A percentile compares a stretch with the other conserved stretches of the same genome.
Evolutionary conservation across 2,797 vertebrate genomes (phyloP).

Genomic region (Hippocampus kuda): DNA sequence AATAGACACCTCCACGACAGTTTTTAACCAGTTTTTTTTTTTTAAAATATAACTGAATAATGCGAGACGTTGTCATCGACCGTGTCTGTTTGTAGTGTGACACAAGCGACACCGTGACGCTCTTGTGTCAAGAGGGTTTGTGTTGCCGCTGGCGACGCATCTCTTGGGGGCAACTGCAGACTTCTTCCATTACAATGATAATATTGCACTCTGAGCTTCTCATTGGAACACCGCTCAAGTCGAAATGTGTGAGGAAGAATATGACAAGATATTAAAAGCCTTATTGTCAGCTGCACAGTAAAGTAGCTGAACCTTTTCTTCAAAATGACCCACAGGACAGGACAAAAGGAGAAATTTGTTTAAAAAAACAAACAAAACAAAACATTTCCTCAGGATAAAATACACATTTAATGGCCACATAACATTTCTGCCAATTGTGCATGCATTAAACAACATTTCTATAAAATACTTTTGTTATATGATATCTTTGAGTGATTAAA

Average conservation of each 20-base stretch:
- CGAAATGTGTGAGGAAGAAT: background rate
- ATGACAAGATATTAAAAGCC: background rate
- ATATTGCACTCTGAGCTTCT: background rate
- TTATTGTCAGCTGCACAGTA: background rate
- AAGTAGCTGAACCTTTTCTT: background rate
- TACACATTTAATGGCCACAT: background rate
- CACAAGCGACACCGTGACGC: constrained; percentile 14
- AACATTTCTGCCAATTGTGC: background rate
- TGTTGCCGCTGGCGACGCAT: constrained; percentile 29
- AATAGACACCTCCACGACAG: too few species aligned
- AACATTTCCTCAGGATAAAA: too few species aligned
- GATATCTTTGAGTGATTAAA: too few species aligned
- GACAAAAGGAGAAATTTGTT: too few species aligned
- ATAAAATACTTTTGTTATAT: too few species aligned
- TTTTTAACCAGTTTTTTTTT: constrained; percentile 10
- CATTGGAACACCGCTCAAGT: background rate
- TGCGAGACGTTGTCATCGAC: constrained; percentile 7
- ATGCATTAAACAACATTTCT: background rate
- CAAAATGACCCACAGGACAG: too few species aligned
- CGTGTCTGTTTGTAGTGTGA: background rate
- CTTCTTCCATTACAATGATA: constrained; percentile 32
- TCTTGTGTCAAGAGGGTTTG: constrained; percentile 13
- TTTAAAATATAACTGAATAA: constrained; percentile 18
- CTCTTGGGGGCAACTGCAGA: constrained; percentile 18
- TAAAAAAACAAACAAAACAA: background rate